These are phyloP conservation scores for Apodemus sylvaticus DNA, from an alignment of 2,113 vertebrate species.

Conservation along the genomic window DNA sequence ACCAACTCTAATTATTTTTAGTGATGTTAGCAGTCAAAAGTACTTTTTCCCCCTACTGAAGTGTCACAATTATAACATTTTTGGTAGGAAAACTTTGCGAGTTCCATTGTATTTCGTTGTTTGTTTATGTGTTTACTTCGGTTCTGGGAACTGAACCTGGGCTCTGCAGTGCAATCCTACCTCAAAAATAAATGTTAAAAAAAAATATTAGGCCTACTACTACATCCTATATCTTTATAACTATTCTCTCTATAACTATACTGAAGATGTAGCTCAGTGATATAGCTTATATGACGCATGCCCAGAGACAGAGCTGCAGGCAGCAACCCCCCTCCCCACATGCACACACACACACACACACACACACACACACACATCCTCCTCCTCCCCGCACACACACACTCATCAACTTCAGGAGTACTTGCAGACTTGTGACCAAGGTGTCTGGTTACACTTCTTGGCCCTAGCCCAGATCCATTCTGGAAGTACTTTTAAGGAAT, in stretches of 20 bases:
- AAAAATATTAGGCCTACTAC: neutral
- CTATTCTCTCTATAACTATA: conserved; percentile 64
- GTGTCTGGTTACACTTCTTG: conserved; percentile 53
- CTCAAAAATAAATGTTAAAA: conserved; percentile 47
- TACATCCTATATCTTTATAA: conserved; percentile 58
- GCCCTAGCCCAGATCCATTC: neutral
- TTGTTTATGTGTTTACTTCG: neutral
- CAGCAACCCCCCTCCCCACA: too few species aligned
- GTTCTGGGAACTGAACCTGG: neutral
- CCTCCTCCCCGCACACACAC: accelerated
- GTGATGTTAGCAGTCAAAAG: conserved; percentile 3
- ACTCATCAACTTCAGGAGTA: neutral
- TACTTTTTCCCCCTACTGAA: neutral
- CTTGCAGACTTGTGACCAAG: neutral
- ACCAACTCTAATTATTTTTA: neutral
- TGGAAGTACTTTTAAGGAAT: conserved; percentile 53
- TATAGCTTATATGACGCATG: neutral
- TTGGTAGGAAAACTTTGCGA: conserved; percentile 43
- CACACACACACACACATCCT: too few species aligned
- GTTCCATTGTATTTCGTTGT: conserved; percentile 39
- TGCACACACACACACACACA: too few species aligned
- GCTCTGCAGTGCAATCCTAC: neutral
- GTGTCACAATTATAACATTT: conserved; percentile 8
- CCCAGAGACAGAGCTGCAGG: neutral
- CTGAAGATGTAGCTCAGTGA: neutral